These are phyloP conservation scores for Cephus nigrinus DNA, from an alignment of 2,888 invertebrate species.

Conservation along the genomic window DNA sequence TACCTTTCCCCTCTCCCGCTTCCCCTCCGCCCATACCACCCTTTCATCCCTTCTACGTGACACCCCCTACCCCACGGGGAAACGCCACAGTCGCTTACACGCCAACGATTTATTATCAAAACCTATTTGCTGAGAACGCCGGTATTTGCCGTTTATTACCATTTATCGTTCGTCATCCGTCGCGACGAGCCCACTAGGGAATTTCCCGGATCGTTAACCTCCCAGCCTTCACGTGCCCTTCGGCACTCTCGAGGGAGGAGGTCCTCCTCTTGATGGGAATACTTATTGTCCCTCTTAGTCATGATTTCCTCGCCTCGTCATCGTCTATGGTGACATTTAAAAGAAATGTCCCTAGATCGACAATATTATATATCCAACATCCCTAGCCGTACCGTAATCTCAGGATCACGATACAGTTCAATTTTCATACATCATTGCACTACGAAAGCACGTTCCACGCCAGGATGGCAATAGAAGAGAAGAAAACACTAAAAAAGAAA, in stretches of 20 bases:
- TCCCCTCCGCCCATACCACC: not conserved
- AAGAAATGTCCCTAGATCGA: not conserved
- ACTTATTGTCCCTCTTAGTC: not conserved
- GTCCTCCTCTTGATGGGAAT: not conserved
- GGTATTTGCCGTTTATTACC: slow-evolving; percentile 40
- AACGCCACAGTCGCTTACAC: not conserved
- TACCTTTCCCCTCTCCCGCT: not conserved
- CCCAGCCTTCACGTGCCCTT: not conserved
- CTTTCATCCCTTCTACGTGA: not conserved
- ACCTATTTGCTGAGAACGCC: slow-evolving; percentile 43
- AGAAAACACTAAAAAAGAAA: too few species aligned
- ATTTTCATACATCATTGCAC: not conserved
- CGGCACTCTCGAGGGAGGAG: not conserved
- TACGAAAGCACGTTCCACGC: not conserved
- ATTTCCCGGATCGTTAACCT: slow-evolving; percentile 25
- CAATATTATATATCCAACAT: not conserved
- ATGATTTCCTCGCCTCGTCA: not conserved
- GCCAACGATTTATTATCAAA: slow-evolving; percentile 42
- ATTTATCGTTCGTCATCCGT: slow-evolving; percentile 41
- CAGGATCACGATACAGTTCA: not conserved
- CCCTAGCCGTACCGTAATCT: too few species aligned
- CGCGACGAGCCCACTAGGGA: slow-evolving; percentile 18
- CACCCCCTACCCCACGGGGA: not conserved
- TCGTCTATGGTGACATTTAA: not conserved
- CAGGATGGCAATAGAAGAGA: not conserved